Evolutionary conservation across 2,797 vertebrate genomes (phyloP).

Genomic region (Ctenopoma kingsleyae): DNA sequence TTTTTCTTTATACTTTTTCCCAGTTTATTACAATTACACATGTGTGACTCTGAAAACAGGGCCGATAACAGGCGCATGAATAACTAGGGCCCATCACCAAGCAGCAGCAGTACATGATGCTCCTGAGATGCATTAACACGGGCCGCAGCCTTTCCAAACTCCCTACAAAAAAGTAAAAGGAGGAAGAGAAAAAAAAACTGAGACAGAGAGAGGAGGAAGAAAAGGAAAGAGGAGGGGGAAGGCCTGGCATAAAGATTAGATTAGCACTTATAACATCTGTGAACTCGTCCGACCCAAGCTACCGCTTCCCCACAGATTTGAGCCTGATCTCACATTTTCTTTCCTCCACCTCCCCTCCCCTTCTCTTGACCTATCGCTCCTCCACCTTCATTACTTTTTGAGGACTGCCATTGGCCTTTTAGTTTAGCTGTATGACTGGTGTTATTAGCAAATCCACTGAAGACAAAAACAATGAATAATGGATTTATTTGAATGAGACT

Average conservation of each 20-base stretch:
- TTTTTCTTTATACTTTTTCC: slow-evolving; percentile 53
- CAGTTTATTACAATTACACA: slow-evolving; percentile 78
- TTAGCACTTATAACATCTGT: slow-evolving; percentile 90
- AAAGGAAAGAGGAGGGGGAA: slow-evolving; percentile 67
- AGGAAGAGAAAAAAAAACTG: slow-evolving; percentile 56
- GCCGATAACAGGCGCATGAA: slow-evolving; percentile 77
- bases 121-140: slow-evolving; percentile 85
- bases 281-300: slow-evolving; percentile 81
- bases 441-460: background rate
- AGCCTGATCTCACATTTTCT: slow-evolving; percentile 75
- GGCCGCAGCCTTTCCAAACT: slow-evolving; percentile 71
- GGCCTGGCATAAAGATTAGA: slow-evolving; percentile 89
- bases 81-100: slow-evolving; percentile 64
- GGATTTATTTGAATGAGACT: background rate
- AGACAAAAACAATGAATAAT: background rate
- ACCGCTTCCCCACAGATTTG: slow-evolving; percentile 81
- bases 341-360: slow-evolving; percentile 51
- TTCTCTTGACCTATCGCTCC: slow-evolving; percentile 32
- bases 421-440: background rate
- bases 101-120: slow-evolving; percentile 78
- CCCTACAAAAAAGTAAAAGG: slow-evolving; percentile 57
- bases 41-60: slow-evolving; percentile 72
- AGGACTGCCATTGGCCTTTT: slow-evolving; percentile 34
- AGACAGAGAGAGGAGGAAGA: slow-evolving; percentile 58
- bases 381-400: slow-evolving; percentile 33